Evolutionary conservation across 2,797 vertebrate genomes (phyloP).

Genomic region (Glyptemys insculpta): DNA sequence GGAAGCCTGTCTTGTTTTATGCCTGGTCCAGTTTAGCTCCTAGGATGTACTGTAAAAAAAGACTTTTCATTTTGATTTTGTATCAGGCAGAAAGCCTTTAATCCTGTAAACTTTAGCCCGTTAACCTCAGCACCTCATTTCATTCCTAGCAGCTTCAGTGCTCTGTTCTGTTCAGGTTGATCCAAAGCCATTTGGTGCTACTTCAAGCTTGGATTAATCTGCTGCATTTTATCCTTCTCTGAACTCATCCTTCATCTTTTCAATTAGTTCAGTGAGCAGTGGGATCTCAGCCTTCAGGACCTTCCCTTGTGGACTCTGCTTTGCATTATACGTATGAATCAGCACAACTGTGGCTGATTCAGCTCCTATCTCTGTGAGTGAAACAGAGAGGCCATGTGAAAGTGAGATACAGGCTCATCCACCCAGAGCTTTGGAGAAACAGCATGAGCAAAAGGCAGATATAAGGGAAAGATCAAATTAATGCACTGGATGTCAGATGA

Average conservation of each 20-base stretch:
- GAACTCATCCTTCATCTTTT: constrained; percentile 43
- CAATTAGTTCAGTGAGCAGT: constrained; percentile 42
- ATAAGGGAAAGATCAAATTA: background rate
- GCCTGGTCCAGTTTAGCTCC: background rate
- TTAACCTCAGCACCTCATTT: background rate
- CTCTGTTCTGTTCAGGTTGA: background rate
- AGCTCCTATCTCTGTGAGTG: background rate
- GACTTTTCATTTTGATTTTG: background rate
- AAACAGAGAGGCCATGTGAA: constrained; percentile 27
- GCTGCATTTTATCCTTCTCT: constrained; percentile 48
- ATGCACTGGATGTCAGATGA: background rate
- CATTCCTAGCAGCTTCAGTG: constrained; percentile 7
- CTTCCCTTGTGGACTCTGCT: constrained; percentile 14
- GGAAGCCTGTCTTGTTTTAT: background rate
- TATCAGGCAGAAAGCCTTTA: background rate
- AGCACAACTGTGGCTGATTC: constrained; percentile 8
- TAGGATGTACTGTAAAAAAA: background rate
- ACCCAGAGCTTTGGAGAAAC: constrained; percentile 43
- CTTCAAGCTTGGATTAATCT: constrained; percentile 61
- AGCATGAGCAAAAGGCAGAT: constrained; percentile 29
- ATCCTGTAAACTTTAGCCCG: background rate
- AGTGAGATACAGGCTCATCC: constrained; percentile 37
- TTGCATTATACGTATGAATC: background rate
- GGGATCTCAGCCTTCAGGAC: constrained; percentile 31
- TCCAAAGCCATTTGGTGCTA: constrained; percentile 23